Conservation (phyloP, 2,888 invertebrate genomes). For the Amphipoea lucens region DNA sequence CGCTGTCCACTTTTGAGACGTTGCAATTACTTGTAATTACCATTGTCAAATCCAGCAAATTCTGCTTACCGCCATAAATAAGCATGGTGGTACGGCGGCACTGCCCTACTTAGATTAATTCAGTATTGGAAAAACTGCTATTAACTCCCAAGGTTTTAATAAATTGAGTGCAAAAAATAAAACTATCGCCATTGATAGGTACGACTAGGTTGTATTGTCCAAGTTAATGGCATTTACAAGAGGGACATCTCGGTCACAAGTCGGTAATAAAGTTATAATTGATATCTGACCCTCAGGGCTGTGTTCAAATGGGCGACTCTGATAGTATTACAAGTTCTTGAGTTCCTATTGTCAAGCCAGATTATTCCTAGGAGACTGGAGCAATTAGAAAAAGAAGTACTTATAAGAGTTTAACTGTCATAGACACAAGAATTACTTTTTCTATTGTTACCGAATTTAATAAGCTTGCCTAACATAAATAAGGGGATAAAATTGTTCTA, state of each 20-base stretch:
- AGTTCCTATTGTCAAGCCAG: slow-evolving; percentile 11
- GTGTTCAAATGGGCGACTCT: slow-evolving; percentile 11
- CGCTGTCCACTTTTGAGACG: background rate
- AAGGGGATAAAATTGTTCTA: background rate
- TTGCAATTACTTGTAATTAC: background rate
- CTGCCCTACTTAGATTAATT: background rate
- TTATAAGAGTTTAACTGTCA: background rate
- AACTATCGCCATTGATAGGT: slow-evolving; percentile 17
- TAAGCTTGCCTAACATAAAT: no score
- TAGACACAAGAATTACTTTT: background rate
- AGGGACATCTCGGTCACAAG: slow-evolving; percentile 36
- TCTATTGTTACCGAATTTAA: background rate
- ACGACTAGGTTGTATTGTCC: slow-evolving; percentile 28
- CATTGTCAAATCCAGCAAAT: background rate
- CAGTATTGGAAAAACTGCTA: background rate
- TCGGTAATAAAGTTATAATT: slow-evolving; percentile 43
- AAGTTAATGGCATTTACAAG: slow-evolving; percentile 22
- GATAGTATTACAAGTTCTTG: slow-evolving; percentile 34
- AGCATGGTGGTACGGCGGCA: background rate
- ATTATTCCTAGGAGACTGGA: slow-evolving; percentile 15
- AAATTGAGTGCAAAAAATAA: slow-evolving; percentile 10
- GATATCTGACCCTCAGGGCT: slow-evolving; percentile 28
- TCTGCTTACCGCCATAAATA: background rate
- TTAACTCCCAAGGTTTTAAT: slow-evolving; percentile 24
- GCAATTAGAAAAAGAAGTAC: background rate